Percentiles rank a stretch among this genome's conserved stretches.
phyloP scores from a whole-genome alignment of 2,888 invertebrate species.

The Trachelus troglodyta region DNA sequence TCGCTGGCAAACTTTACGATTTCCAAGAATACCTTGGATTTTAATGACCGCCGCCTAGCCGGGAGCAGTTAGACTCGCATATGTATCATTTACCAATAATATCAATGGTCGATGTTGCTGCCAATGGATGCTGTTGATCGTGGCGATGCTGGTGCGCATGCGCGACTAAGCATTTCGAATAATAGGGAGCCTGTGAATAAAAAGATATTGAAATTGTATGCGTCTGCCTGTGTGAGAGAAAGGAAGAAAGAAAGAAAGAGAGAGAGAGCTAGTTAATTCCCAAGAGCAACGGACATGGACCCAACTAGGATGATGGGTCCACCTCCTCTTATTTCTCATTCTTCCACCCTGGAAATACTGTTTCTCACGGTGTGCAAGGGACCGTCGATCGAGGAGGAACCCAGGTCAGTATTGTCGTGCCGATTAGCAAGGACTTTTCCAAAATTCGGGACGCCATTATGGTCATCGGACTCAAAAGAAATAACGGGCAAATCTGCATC shows the following conservation, averaged over 20 bases:
- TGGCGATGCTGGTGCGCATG: slow-evolving; percentile 25
- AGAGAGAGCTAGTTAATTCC: slow-evolving; percentile 33
- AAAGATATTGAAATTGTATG: no score
- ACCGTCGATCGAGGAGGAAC: slow-evolving; percentile 31
- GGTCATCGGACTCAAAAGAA: background rate
- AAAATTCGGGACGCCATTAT: slow-evolving; percentile 26
- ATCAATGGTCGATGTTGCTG: slow-evolving; percentile 11
- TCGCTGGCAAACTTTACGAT: slow-evolving; percentile 37
- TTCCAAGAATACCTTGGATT: slow-evolving; percentile 30
- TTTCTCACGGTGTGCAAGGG: slow-evolving; percentile 59
- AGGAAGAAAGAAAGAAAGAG: background rate
- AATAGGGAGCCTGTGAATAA: slow-evolving; percentile 17
- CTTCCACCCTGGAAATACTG: slow-evolving; percentile 37
- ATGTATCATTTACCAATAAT: slow-evolving; percentile 17
- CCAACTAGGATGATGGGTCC: slow-evolving; percentile 16
- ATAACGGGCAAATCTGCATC: background rate
- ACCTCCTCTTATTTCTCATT: slow-evolving; percentile 13
- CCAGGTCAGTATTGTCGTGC: slow-evolving; percentile 50
- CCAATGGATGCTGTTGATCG: no score
- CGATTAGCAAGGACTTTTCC: slow-evolving; percentile 45
- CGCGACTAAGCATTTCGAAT: slow-evolving; percentile 36
- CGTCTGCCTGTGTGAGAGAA: no score
- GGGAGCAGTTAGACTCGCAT: background rate
- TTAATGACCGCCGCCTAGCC: slow-evolving; percentile 9
- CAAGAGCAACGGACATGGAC: slow-evolving; percentile 20